Percentiles rank a stretch among this genome's conserved stretches.
Conservation (phyloP, 2,113 vertebrate species). For the Oryzias celebensis region DNA sequence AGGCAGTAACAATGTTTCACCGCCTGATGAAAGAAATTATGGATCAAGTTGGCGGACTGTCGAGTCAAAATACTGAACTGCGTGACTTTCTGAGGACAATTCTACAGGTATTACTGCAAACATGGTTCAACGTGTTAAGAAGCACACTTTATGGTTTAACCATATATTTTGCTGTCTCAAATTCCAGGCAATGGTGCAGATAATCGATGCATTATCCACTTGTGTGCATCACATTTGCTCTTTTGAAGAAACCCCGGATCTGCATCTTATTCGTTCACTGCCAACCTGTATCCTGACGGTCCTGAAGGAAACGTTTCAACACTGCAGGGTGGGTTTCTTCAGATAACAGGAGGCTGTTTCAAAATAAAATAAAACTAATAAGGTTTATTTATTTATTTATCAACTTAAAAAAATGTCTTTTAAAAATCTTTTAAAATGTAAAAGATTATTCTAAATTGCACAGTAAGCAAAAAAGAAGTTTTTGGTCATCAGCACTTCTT, state of each 20-base stretch:
- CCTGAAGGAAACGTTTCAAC: slow-evolving; percentile 84
- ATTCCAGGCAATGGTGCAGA: slow-evolving; percentile 82
- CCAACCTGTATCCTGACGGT: slow-evolving; percentile 83
- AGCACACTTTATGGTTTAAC: no score
- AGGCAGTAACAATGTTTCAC: slow-evolving; percentile 86
- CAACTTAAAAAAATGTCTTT: no score
- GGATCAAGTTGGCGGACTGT: slow-evolving; percentile 81
- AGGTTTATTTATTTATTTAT: no score
- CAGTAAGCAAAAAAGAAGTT: no score
- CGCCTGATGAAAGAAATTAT: slow-evolving; percentile 83
- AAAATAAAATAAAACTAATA: neutral
- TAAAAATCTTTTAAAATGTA: no score
- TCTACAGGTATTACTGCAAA: slow-evolving; percentile 75
- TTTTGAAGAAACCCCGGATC: slow-evolving; percentile 69
- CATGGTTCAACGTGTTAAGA: no score
- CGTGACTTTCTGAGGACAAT: slow-evolving; percentile 79
- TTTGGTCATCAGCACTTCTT: no score
- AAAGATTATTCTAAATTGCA: no score
- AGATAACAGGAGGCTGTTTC: neutral
- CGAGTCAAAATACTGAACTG: slow-evolving; percentile 85
- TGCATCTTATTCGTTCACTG: slow-evolving; percentile 82
- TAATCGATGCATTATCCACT: slow-evolving; percentile 79
- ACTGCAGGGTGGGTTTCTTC: slow-evolving; percentile 85
- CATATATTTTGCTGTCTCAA: neutral
- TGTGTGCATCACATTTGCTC: slow-evolving; percentile 82